Evolutionary conservation across 2,797 vertebrate genomes (phyloP), one percentile per base, ranked within the genome.

Genomic region (Trematomus bernacchii): DNA sequence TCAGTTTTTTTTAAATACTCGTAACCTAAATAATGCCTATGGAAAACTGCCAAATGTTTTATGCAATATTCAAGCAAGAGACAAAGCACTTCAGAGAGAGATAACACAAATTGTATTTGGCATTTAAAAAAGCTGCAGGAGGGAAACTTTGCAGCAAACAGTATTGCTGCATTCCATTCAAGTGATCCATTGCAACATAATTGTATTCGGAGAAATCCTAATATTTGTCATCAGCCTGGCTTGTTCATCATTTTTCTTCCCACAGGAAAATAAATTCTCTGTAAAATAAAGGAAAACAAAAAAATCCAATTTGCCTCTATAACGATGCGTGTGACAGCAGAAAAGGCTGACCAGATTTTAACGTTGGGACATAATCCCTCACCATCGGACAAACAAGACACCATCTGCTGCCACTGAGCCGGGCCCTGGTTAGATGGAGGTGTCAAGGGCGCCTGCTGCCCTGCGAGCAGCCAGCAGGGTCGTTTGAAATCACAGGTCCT

Each of bases 401-500:
- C 94, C 95, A 96, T 96, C 95, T 96, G 95, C 83, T 92, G 89
- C 92, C 87, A 89, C 85, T 89, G 92, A 94, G 93, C 92, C 55
- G 73, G 76, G 71, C 83, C 71, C 74, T 74, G 87, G 86, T 87
- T 87, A 65, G 88, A 86, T 75, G 79, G 85, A 91, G 91, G 91
- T 88, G 90, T 92, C 91, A 93, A 91, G 90, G 91, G 86, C 88
- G 50, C 79, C 37, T 82, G 81, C 85, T 90, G 86, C 78, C 87
- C 78, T 77, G 15, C 46, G 76, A 82, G 83, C 85, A 63, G 82
- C 84, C 80, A 72, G 78, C 88, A 86, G 82, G 84, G 79, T 72
- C 0, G 23, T 76, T 87, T 76, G 74, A 88, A 85, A 90, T 87
- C 86, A 78, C 82, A 77, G 85, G 82, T 90, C 86, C 78, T 77